Evolutionary conservation across 2,888 invertebrate genomes (phyloP).

Genomic region (Melieria picta): DNA sequence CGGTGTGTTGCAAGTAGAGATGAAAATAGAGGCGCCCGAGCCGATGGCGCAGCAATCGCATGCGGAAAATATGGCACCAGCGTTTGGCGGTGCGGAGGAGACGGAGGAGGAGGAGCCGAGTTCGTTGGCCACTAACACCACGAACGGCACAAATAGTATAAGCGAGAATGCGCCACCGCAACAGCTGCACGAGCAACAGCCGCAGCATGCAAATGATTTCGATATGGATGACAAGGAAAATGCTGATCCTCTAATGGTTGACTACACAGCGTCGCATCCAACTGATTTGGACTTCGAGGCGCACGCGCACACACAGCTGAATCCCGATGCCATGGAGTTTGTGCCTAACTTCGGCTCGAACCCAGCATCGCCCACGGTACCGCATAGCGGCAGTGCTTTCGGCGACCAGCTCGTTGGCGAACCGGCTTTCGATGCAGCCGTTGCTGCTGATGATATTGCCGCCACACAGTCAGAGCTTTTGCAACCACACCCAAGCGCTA

Average conservation of each 20-base stretch:
- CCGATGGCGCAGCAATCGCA: slow-evolving; percentile 19
- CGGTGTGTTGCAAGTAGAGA: slow-evolving; percentile 37
- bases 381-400: slow-evolving; percentile 36
- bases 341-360: slow-evolving; percentile 66
- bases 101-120: slow-evolving; percentile 57
- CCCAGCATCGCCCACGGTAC: slow-evolving; percentile 70
- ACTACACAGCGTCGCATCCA: slow-evolving; percentile 2
- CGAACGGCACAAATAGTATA: slow-evolving; percentile 59
- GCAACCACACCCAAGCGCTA: slow-evolving; percentile 36
- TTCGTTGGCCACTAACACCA: slow-evolving; percentile 57
- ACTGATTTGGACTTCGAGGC: slow-evolving; percentile 56
- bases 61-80: background rate
- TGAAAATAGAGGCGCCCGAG: slow-evolving; percentile 39
- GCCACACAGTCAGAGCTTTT: slow-evolving; percentile 13
- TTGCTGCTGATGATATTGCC: slow-evolving; percentile 29
- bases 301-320: slow-evolving; percentile 83
- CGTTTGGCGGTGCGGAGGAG: background rate
- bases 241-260: slow-evolving; percentile 8
- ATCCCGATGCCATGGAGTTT: slow-evolving; percentile 88
- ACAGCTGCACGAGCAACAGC: slow-evolving; percentile 4
- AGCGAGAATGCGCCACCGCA: slow-evolving; percentile 51
- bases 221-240: slow-evolving; percentile 33
- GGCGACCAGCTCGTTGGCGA: slow-evolving; percentile 38
- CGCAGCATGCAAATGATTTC: slow-evolving; percentile 21
- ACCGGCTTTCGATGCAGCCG: slow-evolving; percentile 18